A percentile compares a stretch with the other conserved stretches of the same genome.
Evolutionary conservation across 2,113 vertebrate genomes (phyloP).

Genomic region (Podocnemis expansa): DNA sequence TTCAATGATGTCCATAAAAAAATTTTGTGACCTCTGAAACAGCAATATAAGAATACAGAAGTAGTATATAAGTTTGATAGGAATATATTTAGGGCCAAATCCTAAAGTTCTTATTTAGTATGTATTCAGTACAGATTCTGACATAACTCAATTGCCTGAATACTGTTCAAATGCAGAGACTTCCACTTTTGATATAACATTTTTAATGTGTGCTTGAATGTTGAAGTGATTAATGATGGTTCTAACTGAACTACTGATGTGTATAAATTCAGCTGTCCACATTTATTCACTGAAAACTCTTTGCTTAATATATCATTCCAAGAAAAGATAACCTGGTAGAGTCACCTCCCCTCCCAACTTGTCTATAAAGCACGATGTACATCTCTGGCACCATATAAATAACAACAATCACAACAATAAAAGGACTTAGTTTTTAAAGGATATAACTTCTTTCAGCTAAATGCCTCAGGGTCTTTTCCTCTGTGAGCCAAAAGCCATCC

Average conservation of each 20-base stretch:
- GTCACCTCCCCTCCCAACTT: not conserved
- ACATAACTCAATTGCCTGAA: not conserved
- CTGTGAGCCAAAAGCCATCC: not conserved
- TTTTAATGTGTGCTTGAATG: not conserved
- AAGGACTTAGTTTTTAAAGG: not conserved
- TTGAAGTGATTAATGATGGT: not conserved
- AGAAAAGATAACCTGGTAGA: not conserved
- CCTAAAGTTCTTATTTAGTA: not conserved
- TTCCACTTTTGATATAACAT: not conserved
- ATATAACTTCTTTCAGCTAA: not conserved
- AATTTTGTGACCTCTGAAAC: not conserved
- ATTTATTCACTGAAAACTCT: not conserved
- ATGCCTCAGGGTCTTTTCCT: fast-evolving
- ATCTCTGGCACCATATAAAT: not conserved
- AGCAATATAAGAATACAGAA: not conserved
- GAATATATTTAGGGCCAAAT: not conserved
- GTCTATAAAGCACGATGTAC: fast-evolving
- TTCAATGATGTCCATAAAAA: not conserved
- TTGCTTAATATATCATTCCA: not conserved
- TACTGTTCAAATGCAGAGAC: not conserved
- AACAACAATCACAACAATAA: not conserved
- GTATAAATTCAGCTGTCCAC: not conserved
- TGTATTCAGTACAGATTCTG: not conserved
- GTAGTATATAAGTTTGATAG: not conserved
- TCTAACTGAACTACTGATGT: not conserved